Conservation (phyloP, 2,113 vertebrate species). For the Fulmarus glacialis region DNA sequence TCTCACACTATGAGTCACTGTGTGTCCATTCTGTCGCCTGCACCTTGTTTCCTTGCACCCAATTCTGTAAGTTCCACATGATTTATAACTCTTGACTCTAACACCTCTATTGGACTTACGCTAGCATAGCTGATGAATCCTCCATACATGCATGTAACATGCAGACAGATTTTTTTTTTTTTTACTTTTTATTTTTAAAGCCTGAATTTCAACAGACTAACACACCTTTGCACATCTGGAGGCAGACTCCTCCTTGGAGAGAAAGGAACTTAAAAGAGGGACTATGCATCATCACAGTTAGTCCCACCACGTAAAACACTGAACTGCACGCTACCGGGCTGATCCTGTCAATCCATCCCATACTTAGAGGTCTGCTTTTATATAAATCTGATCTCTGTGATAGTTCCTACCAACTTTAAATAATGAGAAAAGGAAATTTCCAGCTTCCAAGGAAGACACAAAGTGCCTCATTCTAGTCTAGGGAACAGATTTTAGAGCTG, state of each 20-base stretch:
- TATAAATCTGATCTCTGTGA: neutral
- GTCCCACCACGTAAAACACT: neutral
- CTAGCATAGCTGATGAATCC: neutral
- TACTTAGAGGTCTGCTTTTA: neutral
- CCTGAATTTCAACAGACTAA: neutral
- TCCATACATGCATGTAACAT: neutral
- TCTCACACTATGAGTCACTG: neutral
- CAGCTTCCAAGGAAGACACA: neutral
- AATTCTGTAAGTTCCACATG: neutral
- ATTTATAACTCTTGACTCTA: neutral
- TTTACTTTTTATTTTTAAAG: neutral
- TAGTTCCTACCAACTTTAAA: neutral
- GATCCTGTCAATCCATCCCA: neutral
- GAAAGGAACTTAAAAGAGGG: neutral
- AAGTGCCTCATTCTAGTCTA: neutral
- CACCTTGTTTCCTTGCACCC: neutral
- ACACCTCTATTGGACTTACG: accelerated
- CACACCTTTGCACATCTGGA: neutral
- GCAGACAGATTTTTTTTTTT: neutral
- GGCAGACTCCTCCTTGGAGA: neutral
- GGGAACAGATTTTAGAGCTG: neutral
- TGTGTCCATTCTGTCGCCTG: neutral
- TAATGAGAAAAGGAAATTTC: neutral
- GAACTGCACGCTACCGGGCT: accelerated
- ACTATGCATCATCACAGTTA: neutral